phyloP scores from a whole-genome alignment of 2,113 vertebrate species.

The Bos taurus region ARS-UCD2.0 NC_037330.1:109564001-109564500 shows the following conservation, averaged over 20 bases:
- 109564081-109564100: neutral
- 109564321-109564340: constrained; percentile 89
- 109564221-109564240: neutral
- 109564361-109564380: constrained; percentile 84
- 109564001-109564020: neutral
- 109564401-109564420: constrained; percentile 83
- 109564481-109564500: constrained; percentile 88
- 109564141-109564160: neutral
- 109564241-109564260: neutral
- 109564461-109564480: constrained; percentile 85
- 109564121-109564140: neutral
- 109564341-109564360: constrained; percentile 87
- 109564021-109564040: neutral
- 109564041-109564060: neutral
- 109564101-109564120: neutral
- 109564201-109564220: neutral
- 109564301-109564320: constrained; percentile 94
- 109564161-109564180: neutral
- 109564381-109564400: constrained; percentile 84
- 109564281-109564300: constrained; percentile 88
- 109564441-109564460: constrained; percentile 85
- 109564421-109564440: constrained; percentile 80
- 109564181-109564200: neutral
- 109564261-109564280: neutral
- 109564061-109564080: neutral